Percentiles rank a stretch among this genome's conserved stretches.
Conservation (phyloP, 2,888 invertebrate species). For the Cataglyphis rosenhaueri region DNA sequence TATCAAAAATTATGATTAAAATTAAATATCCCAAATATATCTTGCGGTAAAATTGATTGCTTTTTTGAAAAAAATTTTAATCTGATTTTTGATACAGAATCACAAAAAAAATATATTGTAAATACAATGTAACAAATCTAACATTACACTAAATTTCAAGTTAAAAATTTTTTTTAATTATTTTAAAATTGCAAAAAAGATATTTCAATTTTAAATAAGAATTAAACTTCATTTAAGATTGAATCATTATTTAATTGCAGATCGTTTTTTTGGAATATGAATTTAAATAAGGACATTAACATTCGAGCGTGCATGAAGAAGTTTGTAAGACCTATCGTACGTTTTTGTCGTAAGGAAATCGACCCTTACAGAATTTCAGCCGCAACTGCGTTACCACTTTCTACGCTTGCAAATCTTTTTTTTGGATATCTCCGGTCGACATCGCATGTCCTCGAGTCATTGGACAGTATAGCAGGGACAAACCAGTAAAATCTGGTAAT, state of each 20-base stretch:
- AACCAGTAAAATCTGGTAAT: slow-evolving; percentile 73
- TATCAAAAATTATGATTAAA: neutral
- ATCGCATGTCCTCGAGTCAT: slow-evolving; percentile 53
- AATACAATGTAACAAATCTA: neutral
- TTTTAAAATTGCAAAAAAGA: neutral
- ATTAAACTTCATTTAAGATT: neutral
- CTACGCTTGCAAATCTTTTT: slow-evolving; percentile 36
- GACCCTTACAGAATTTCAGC: neutral
- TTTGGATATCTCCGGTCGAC: slow-evolving; percentile 22
- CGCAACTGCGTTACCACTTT: neutral
- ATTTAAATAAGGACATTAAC: neutral
- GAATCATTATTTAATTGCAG: neutral
- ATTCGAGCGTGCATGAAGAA: neutral
- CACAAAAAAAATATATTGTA: neutral
- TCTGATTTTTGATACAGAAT: neutral
- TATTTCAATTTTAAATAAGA: too few species aligned
- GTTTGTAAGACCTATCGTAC: neutral
- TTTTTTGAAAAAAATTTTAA: neutral
- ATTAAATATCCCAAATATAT: neutral
- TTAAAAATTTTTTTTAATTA: neutral
- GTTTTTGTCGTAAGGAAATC: neutral
- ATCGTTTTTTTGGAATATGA: neutral
- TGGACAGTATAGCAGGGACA: slow-evolving; percentile 46
- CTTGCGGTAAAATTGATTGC: neutral
- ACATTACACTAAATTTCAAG: neutral